Evolutionary conservation across 2,888 invertebrate genomes (phyloP).

Genomic region (Steromphala cineraria): DNA sequence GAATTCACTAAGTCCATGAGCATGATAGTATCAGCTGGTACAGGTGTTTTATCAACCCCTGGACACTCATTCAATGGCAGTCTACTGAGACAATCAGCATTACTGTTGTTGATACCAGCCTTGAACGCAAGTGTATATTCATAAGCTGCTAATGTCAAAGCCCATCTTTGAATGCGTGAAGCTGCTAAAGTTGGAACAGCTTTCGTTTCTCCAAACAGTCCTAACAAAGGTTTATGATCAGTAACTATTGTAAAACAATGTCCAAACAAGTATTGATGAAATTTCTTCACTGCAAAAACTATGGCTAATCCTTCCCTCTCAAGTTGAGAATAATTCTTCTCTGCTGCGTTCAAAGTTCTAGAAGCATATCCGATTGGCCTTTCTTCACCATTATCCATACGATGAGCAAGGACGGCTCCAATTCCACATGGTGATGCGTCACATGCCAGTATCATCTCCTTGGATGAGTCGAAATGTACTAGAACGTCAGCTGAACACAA

Average conservation of each 20-base stretch:
- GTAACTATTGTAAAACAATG: not conserved
- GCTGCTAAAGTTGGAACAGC: not conserved
- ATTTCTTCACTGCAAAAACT: not conserved
- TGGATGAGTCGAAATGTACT: constrained; percentile 49
- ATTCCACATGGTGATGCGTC: constrained; percentile 72
- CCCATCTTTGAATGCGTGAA: not conserved
- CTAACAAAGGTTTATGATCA: constrained; percentile 11
- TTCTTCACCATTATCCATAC: constrained; percentile 13
- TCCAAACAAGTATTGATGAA: not conserved
- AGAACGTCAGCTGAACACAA: constrained; percentile 46
- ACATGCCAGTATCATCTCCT: constrained; percentile 61
- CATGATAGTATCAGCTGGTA: not conserved
- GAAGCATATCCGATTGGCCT: constrained; percentile 25
- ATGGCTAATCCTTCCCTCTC: not conserved
- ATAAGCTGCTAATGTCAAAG: not conserved
- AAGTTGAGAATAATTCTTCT: not conserved
- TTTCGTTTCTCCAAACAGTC: not conserved
- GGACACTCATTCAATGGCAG: not conserved
- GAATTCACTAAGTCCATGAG: not conserved
- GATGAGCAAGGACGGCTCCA: constrained; percentile 48
- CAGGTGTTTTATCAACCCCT: not conserved
- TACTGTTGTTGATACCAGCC: not conserved
- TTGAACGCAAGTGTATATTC: not conserved
- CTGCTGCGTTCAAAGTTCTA: constrained; percentile 12
- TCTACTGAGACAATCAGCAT: not conserved